Base-by-base conservation (phyloP, 2,113 vertebrate genomes). In the Ceyx cyanopectus region DNA sequence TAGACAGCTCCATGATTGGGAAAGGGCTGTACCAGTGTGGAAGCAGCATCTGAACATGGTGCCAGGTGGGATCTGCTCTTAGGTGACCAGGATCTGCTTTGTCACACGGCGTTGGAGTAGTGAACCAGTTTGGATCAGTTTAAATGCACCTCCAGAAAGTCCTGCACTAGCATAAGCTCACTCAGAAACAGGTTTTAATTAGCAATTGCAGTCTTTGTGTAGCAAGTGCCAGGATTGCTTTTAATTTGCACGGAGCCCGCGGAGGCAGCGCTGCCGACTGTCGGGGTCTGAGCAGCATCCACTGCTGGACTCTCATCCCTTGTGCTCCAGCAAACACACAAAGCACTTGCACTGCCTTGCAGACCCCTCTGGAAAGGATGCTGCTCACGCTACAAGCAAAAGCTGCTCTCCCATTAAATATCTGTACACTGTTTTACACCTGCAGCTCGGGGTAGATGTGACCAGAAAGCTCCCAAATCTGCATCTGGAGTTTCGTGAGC, bases 141-240 rank as follows among this genome's bases (percentile, higher is more conserved):
- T 57, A 63, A 67, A 63, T 41, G 27, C 22, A 67, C 62, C 84
- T 91, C 78, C 78, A 4, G 12, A 9, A 43, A 81, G 74, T 45
- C 56, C 81, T 54, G 50, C 48, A 0, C 74, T 21, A 4, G 34
- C 48, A 77, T 34, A 22, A 81, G 78, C 83, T 77, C 54, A 30
- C 45, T 76, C 84, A 68, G 41, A 63, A 89, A 81, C 93, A 22
- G 84, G 84, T 93, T 93, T 91, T 91, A 85, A 94, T 79, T 89
- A 84, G 79, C 89, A 54, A 87, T 70, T 7, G 54, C 87, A 62
- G 68, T 13, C 92, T 92, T 80, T 89, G 89, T 87, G 89, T 50
- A 65, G 58, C 57, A 30, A 56, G 93, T 79, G 91, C 87, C 87
- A 65, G 45, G 86, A 66, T 69, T 45, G 81, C 67, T 78, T 81